Evolutionary conservation across 2,797 vertebrate genomes (phyloP).

Genomic region (Sarcoramphus papa): DNA sequence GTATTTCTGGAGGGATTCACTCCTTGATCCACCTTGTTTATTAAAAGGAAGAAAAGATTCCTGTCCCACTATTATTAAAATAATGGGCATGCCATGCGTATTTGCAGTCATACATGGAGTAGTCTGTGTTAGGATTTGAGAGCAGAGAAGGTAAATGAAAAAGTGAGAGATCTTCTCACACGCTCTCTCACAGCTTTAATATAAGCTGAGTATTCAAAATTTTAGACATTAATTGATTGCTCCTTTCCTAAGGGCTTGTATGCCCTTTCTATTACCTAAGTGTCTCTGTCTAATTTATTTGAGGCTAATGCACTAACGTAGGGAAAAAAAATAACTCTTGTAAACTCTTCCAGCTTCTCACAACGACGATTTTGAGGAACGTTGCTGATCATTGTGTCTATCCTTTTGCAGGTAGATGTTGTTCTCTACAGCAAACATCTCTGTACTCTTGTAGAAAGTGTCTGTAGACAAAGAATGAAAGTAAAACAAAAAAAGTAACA

Average conservation of each 20-base stretch:
- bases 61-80: not conserved
- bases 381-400: not conserved
- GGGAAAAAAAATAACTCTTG: not conserved
- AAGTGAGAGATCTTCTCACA: not conserved
- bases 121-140: not conserved
- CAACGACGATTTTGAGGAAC: not conserved
- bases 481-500: not conserved
- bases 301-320: not conserved
- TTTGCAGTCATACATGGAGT: not conserved
- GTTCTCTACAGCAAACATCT: not conserved
- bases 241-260: not conserved
- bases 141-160: not conserved
- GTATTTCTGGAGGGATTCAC: not conserved
- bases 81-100: not conserved
- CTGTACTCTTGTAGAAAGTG: not conserved
- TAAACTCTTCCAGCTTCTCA: not conserved
- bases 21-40: not conserved
- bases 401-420: not conserved
- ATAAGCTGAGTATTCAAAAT: not conserved
- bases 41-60: not conserved
- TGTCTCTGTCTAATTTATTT: not conserved
- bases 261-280: not conserved
- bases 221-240: not conserved
- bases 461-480: not conserved
- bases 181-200: not conserved